Evolutionary conservation across 2,888 invertebrate genomes (phyloP).

Genomic region (Noctua janthina): DNA sequence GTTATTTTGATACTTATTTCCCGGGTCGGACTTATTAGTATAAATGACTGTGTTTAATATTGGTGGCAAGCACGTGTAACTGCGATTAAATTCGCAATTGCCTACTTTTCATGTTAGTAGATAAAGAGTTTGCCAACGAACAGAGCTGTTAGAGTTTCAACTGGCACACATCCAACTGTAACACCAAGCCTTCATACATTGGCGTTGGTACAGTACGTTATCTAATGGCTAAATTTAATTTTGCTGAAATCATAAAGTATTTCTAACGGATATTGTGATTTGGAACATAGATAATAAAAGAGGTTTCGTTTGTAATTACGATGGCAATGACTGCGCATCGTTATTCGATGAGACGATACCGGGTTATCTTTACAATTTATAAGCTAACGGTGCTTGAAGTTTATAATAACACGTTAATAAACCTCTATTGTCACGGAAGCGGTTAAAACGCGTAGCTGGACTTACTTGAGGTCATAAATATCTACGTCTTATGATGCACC

Average conservation of each 20-base stretch:
- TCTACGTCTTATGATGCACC: not conserved
- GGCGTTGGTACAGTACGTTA: slow-evolving; percentile 55
- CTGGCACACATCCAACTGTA: slow-evolving; percentile 63
- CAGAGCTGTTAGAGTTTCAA: slow-evolving; percentile 50
- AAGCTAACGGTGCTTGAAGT: slow-evolving; percentile 72
- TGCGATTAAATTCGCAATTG: slow-evolving; percentile 37
- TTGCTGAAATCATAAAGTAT: slow-evolving; percentile 46
- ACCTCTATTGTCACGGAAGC: slow-evolving; percentile 44
- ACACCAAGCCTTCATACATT: slow-evolving; percentile 53
- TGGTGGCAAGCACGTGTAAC: slow-evolving; percentile 3
- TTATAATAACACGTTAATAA: slow-evolving; percentile 51
- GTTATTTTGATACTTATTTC: not conserved
- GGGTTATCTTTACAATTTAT: slow-evolving; percentile 69
- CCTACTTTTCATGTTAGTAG: slow-evolving; percentile 22
- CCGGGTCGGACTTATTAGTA: not conserved
- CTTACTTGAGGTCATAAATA: slow-evolving; percentile 21
- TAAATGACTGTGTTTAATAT: slow-evolving; percentile 3
- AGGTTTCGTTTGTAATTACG: slow-evolving; percentile 67
- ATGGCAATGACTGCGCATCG: slow-evolving; percentile 68
- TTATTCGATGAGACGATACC: slow-evolving; percentile 69
- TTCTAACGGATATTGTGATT: slow-evolving; percentile 74
- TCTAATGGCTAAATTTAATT: slow-evolving; percentile 50
- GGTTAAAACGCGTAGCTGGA: slow-evolving; percentile 3
- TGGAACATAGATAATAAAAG: slow-evolving; percentile 72
- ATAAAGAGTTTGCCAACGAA: slow-evolving; percentile 38